These are phyloP conservation scores for Phaonia tiefii DNA, from an alignment of 2,888 invertebrate genomes.

Conservation along the genomic window DNA sequence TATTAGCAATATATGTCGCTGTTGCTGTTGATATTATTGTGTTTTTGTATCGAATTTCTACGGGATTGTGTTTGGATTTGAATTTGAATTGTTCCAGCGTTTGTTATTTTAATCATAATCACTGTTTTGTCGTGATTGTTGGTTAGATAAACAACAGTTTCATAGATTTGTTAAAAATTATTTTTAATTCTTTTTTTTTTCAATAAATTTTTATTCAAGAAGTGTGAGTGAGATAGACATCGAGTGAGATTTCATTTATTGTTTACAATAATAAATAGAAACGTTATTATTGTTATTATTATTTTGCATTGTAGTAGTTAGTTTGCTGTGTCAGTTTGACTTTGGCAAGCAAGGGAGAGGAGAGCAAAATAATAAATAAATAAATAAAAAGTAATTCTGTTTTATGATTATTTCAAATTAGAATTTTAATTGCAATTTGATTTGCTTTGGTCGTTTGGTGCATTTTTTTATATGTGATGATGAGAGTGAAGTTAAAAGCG, in stretches of 20 bases:
- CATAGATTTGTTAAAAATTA: constrained; percentile 31
- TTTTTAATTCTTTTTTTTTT: too few relatives aligned
- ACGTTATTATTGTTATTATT: constrained; percentile 70
- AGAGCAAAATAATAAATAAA: too few relatives aligned
- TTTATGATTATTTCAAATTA: constrained; percentile 73
- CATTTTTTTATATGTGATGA: too few relatives aligned
- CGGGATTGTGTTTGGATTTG: neutral
- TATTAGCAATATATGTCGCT: constrained; percentile 17
- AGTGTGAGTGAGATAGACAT: too few relatives aligned
- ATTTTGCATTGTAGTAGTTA: constrained; percentile 48
- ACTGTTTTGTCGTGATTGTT: constrained; percentile 44
- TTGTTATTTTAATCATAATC: constrained; percentile 54
- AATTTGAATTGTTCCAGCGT: neutral
- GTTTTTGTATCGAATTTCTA: neutral
- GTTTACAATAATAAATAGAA: constrained; percentile 68
- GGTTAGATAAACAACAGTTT: constrained; percentile 30
- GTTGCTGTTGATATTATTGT: neutral
- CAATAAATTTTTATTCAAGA: too few relatives aligned
- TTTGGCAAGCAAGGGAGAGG: constrained; percentile 23
- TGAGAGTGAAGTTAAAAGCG: too few relatives aligned
- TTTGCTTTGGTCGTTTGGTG: too few relatives aligned
- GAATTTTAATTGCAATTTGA: constrained; percentile 74
- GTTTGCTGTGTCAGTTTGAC: constrained; percentile 34
- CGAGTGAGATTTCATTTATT: constrained; percentile 71
- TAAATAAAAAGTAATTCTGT: constrained; percentile 52